Base-by-base conservation (phyloP, 2,797 vertebrate species). In the Prunella strophiata region DNA sequence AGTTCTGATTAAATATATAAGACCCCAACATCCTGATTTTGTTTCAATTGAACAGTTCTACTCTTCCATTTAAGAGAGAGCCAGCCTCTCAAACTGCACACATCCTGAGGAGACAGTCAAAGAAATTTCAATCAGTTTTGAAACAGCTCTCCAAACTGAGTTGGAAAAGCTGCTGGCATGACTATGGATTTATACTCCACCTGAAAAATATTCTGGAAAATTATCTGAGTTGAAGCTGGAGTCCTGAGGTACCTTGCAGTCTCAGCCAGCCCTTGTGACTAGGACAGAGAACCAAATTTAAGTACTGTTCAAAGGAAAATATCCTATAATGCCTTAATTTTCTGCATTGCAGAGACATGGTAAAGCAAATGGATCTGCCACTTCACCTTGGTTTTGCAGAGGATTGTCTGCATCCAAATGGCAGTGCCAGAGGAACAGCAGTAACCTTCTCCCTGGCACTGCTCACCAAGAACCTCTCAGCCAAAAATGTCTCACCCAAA, bases 341-440 rank as follows among this genome's bases (percentile, higher is more conserved):
- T 93, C 80, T 91, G 83, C 78, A 63, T 77, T 95, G 92, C 88
- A 94, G 86, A 83, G 63, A 71, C 21, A 3, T 3, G 15, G 77
- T 52, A 45, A 84, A 77, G 45, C 71, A 82, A 81, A 65, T 0
- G 3, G 54, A 57, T 57, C 67, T 85, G 67, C 68, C 52, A 16
- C 58, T 77, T 94, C 84, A 72, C 78, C 84, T 71, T 30, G 7
- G 54, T 68, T 92, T 85, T 85, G 71, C 86, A 89, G 84, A n/a
- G 29, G 65, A 88, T 25, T 42, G 8, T 74, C 80, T 1, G 63
- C 58, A 80, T 75, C 50, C 6, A 7, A 81, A 77, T 1, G 6
- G 75, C 50, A 74, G 67, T 70, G 91, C 58, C 88, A 95, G 55
- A 78, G 50, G 54, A 91, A 77, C 52, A 93, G 68, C 91, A 72